Evolutionary conservation across 2,113 vertebrate species (phyloP).

Genomic region (Dasypus novemcinctus): DNA sequence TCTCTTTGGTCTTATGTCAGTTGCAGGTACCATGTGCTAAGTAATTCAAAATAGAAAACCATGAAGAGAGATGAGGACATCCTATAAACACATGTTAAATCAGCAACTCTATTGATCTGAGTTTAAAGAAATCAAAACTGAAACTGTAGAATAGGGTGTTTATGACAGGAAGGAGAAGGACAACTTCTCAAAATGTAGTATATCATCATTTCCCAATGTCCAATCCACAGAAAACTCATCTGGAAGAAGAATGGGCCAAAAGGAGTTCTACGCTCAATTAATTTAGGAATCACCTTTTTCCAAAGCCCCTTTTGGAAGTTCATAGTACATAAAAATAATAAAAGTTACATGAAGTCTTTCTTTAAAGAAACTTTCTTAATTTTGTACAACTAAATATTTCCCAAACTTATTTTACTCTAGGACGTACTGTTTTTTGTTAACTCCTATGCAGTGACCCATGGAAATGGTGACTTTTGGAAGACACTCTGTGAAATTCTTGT

Average conservation of each 20-base stretch:
- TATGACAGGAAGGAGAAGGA: rapidly evolving
- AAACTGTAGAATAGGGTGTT: background rate
- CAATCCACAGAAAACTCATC: background rate
- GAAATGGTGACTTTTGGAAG: background rate
- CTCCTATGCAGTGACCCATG: background rate
- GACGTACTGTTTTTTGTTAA: background rate
- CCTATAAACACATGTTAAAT: background rate
- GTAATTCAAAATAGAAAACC: background rate
- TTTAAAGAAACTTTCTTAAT: background rate
- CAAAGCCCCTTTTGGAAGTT: background rate
- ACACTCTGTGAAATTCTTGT: background rate
- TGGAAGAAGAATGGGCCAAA: background rate
- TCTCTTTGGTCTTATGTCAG: background rate
- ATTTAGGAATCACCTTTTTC: background rate
- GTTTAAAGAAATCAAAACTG: background rate
- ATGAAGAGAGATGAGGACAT: background rate
- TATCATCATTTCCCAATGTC: background rate
- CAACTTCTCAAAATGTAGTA: background rate
- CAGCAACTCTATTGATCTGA: background rate
- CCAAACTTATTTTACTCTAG: background rate
- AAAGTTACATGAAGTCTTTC: background rate
- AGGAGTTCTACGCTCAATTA: background rate
- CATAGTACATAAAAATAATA: background rate
- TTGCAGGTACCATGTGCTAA: background rate
- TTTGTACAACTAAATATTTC: background rate